A percentile compares a stretch with the other conserved stretches of the same genome.
Evolutionary conservation across 1,140 invertebrate species (phyloP).

Genomic region (Holcopasites calliopsidis): DNA sequence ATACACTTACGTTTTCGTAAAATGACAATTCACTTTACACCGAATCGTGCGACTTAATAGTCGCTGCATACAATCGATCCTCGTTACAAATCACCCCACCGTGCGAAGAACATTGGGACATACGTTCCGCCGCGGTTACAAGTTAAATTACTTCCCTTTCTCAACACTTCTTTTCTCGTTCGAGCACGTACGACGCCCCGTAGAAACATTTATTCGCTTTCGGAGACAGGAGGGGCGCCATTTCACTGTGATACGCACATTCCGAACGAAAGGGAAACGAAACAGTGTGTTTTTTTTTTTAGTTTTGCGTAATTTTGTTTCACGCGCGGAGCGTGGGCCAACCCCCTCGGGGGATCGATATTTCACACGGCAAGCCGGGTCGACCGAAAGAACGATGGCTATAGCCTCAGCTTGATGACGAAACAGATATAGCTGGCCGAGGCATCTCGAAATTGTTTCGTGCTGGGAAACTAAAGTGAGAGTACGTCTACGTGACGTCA

Average conservation of each 20-base stretch:
- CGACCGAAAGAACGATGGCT: neutral
- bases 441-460: neutral
- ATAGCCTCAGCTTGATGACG: too few species aligned
- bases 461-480: neutral
- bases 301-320: slow-evolving; percentile 43
- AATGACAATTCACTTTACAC: too few species aligned
- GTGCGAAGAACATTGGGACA: too few species aligned
- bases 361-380: slow-evolving; percentile 24
- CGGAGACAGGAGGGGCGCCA: slow-evolving; percentile 11
- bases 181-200: neutral
- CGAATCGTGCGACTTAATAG: too few species aligned
- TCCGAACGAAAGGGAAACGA: slow-evolving; percentile 14
- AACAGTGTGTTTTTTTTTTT: slow-evolving; percentile 27
- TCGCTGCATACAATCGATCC: too few species aligned
- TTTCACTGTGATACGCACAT: neutral
- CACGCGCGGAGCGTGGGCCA: slow-evolving; percentile 3
- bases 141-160: slow-evolving; percentile 11
- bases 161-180: too few species aligned
- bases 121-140: too few species aligned
- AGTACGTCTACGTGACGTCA: neutral
- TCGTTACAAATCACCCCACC: too few species aligned
- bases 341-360: slow-evolving; percentile 40
- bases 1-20: too few species aligned
- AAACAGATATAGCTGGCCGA: neutral
- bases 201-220: slow-evolving; percentile 41